phyloP scores from a whole-genome alignment of 2,113 vertebrate genomes.

The Regulus satrapa region DNA sequence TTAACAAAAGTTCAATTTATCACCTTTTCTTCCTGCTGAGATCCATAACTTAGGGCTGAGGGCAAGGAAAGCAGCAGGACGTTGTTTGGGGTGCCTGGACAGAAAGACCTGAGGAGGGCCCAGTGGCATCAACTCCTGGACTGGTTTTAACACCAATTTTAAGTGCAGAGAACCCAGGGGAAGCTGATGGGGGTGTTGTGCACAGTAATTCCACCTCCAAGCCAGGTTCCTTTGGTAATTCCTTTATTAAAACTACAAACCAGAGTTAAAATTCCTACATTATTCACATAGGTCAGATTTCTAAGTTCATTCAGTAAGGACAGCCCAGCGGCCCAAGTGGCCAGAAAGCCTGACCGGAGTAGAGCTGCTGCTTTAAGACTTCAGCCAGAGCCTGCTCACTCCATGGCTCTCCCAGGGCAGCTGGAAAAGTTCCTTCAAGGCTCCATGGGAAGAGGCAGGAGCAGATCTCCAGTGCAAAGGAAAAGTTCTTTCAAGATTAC shows the following conservation, averaged over 20 bases:
- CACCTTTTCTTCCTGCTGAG: background rate
- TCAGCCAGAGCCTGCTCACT: background rate
- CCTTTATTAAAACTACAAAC: constrained; percentile 18
- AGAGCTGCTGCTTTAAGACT: background rate
- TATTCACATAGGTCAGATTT: background rate
- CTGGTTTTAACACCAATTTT: accelerated
- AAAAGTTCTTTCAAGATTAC: background rate
- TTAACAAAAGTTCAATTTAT: accelerated
- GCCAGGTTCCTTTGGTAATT: background rate
- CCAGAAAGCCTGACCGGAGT: background rate
- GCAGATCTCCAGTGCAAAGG: background rate
- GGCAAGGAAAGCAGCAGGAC: background rate
- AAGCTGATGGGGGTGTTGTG: background rate
- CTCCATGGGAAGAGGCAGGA: accelerated
- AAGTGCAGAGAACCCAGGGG: background rate
- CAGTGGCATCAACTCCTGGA: background rate
- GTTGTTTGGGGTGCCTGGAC: accelerated
- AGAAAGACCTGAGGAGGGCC: background rate
- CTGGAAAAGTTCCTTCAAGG: background rate
- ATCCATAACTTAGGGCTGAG: too few species aligned
- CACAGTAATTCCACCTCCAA: background rate
- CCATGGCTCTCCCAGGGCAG: background rate
- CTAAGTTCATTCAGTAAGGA: background rate
- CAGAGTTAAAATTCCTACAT: background rate
- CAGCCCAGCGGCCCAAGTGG: background rate